These are phyloP conservation scores for Ailurus styani DNA, from an alignment of 2,113 vertebrate species.

Conservation along the genomic window DNA sequence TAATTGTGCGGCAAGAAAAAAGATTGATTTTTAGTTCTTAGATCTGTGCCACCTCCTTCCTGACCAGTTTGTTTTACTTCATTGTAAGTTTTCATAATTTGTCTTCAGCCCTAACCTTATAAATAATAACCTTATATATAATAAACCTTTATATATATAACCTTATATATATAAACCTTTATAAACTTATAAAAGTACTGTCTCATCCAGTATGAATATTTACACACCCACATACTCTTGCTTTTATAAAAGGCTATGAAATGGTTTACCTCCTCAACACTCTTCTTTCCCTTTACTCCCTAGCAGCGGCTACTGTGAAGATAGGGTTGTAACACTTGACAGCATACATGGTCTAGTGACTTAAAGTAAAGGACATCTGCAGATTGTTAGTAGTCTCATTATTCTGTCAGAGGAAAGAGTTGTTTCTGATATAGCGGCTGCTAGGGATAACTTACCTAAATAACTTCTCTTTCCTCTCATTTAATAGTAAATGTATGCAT, in stretches of 20 bases:
- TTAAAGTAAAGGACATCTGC: neutral
- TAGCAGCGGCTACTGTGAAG: neutral
- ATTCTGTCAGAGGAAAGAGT: neutral
- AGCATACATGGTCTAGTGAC: neutral
- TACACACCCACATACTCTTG: neutral
- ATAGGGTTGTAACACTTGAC: neutral
- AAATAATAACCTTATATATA: too few species aligned
- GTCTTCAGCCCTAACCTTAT: neutral
- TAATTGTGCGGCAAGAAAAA: conserved; percentile 14
- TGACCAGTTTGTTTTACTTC: neutral
- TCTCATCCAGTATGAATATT: neutral
- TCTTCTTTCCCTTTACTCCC: neutral
- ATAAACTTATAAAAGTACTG: neutral
- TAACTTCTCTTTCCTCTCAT: neutral
- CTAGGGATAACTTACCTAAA: neutral
- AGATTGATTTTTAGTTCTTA: neutral
- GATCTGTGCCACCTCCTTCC: neutral
- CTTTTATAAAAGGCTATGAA: neutral
- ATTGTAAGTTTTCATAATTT: neutral
- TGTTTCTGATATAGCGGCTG: neutral
- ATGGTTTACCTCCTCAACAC: neutral
- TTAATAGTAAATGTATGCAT: neutral
- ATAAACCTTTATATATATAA: too few species aligned
- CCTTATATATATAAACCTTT: too few species aligned
- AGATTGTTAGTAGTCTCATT: neutral